A percentile compares a stretch with the other conserved stretches of the same genome.
phyloP scores from a whole-genome alignment of 2,113 vertebrate genomes.

The Myotis brandtii region DNA sequence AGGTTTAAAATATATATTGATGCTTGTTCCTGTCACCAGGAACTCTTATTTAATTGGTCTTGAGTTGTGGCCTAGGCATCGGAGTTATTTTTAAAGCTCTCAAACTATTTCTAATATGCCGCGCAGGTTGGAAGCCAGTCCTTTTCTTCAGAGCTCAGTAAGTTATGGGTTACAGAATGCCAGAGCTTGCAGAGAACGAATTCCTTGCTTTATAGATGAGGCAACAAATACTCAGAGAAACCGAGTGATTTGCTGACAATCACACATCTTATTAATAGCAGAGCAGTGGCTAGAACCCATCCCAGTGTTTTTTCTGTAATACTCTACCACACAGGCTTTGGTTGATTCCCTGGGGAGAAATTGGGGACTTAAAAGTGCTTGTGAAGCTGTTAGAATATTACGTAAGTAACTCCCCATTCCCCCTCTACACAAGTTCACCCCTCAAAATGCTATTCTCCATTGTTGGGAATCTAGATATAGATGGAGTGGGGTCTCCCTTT shows the following conservation, averaged over 20 bases:
- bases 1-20: neutral
- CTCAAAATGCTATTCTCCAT: neutral
- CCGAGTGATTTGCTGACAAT: neutral
- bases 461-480: neutral
- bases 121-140: neutral
- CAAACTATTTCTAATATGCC: neutral
- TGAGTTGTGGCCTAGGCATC: neutral
- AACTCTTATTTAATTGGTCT: conserved; percentile 1
- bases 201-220: neutral
- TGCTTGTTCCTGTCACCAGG: neutral
- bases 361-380: neutral
- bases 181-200: neutral
- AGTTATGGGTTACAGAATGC: neutral
- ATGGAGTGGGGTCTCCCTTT: neutral
- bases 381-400: neutral
- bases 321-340: neutral
- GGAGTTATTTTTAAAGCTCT: neutral
- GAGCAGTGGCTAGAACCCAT: neutral
- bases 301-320: neutral
- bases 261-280: neutral
- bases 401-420: neutral
- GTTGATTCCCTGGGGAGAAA: neutral
- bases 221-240: neutral
- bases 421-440: neutral
- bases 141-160: neutral